phyloP scores from a whole-genome alignment of 1,140 invertebrate genomes.

The Papilio polyxenes region DNA sequence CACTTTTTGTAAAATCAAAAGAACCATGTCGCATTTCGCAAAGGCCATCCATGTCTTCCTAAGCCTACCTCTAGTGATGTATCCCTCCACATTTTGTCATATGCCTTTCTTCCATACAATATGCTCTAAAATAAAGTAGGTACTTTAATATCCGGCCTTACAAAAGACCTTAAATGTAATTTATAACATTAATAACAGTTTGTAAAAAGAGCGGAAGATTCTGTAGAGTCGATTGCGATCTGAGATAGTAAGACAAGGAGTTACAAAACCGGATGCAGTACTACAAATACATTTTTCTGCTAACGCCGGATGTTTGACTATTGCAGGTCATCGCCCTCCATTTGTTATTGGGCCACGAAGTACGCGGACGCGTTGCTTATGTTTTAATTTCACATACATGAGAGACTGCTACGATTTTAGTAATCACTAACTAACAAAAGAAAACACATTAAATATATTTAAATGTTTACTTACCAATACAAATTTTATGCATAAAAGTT shows the following conservation, averaged over 20 bases:
- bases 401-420: too few relatives aligned
- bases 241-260: slow-evolving; percentile 21
- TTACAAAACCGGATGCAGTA: slow-evolving; percentile 29
- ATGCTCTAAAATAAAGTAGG: not conserved
- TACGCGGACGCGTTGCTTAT: not conserved
- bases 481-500: too few relatives aligned
- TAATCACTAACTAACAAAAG: too few relatives aligned
- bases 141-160: not conserved
- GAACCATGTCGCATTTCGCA: too few relatives aligned
- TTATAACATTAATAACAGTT: not conserved
- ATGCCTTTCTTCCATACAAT: not conserved
- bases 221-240: slow-evolving; percentile 5
- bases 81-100: not conserved
- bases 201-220: not conserved
- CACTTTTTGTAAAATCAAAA: too few relatives aligned
- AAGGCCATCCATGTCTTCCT: too few relatives aligned
- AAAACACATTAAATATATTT: too few relatives aligned
- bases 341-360: slow-evolving; percentile 33
- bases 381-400: too few relatives aligned
- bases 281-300: slow-evolving; percentile 35
- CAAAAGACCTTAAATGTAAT: not conserved
- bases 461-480: too few relatives aligned
- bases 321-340: slow-evolving; percentile 27
- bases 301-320: slow-evolving; percentile 37
- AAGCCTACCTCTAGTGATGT: too few relatives aligned